A percentile compares a stretch with the other conserved stretches of the same genome.
These are phyloP conservation scores for Macrocentrus cingulum DNA, from an alignment of 1,140 invertebrate species.

Conservation along the genomic window DNA sequence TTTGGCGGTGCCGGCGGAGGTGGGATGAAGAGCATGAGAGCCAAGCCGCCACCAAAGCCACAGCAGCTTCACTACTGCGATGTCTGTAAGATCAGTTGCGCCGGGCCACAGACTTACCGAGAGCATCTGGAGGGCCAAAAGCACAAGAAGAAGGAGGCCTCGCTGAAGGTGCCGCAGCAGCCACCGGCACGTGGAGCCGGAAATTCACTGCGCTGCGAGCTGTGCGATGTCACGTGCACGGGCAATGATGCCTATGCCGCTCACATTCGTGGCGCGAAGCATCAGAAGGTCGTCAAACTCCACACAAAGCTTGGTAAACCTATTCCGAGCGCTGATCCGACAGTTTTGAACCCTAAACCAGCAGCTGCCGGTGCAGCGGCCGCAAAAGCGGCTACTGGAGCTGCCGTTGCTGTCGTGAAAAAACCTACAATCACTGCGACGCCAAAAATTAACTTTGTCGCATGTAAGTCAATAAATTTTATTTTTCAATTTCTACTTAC, in stretches of 20 bases:
- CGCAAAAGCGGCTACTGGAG: slow-evolving; percentile 49
- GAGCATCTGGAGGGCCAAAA: slow-evolving; percentile 98
- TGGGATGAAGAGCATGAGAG: slow-evolving; percentile 66
- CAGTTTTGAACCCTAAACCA: slow-evolving; percentile 66
- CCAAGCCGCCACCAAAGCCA: slow-evolving; percentile 82
- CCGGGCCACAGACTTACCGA: slow-evolving; percentile 92
- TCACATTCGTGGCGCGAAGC: slow-evolving; percentile 95
- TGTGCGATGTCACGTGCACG: slow-evolving; percentile 97
- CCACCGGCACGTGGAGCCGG: slow-evolving; percentile 62
- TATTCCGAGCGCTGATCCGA: slow-evolving; percentile 93
- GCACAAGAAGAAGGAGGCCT: slow-evolving; percentile 97
- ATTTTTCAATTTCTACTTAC: not conserved
- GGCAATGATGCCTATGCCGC: slow-evolving; percentile 97
- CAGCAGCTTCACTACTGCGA: slow-evolving; percentile 94
- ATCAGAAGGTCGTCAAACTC: slow-evolving; percentile 95
- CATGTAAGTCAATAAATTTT: slow-evolving; percentile 56
- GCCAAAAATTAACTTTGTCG: slow-evolving; percentile 90
- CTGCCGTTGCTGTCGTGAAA: slow-evolving; percentile 50
- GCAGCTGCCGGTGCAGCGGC: slow-evolving; percentile 45
- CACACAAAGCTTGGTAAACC: slow-evolving; percentile 97
- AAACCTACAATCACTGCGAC: slow-evolving; percentile 67
- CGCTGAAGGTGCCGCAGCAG: slow-evolving; percentile 73
- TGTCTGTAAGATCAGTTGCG: slow-evolving; percentile 97
- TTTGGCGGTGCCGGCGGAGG: slow-evolving; percentile 62
- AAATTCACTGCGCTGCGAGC: slow-evolving; percentile 79